A percentile compares a stretch with the other conserved stretches of the same genome.
phyloP scores from a whole-genome alignment of 2,888 invertebrate species.

The Chaetoderma sp. region DNA sequence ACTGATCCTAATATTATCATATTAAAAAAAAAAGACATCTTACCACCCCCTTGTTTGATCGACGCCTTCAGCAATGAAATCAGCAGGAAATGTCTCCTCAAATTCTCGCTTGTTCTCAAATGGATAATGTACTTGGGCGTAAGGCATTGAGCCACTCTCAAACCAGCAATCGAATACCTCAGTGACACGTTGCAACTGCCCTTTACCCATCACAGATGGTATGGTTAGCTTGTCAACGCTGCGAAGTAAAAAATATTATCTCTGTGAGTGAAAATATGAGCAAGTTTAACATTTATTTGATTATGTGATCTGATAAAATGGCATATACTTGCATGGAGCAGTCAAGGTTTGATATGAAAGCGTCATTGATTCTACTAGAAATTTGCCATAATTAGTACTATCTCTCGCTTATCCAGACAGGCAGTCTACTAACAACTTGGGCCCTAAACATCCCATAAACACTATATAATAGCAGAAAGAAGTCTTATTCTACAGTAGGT shows the following conservation, averaged over 20 bases:
- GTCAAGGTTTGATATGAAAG: no score
- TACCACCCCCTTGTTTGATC: conserved; percentile 97
- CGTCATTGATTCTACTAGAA: no score
- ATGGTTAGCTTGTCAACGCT: conserved; percentile 92
- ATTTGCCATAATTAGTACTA: no score
- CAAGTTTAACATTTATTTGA: conserved; percentile 1
- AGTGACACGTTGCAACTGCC: conserved; percentile 84
- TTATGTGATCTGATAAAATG: no score
- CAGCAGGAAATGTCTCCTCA: conserved; percentile 86
- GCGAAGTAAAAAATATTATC: conserved; percentile 29
- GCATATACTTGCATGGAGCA: no score
- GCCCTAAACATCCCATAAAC: no score
- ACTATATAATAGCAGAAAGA: no score
- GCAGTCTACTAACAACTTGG: no score
- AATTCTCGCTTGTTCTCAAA: conserved; percentile 85
- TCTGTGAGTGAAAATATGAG: neutral
- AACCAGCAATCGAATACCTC: conserved; percentile 99
- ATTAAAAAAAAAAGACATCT: no score
- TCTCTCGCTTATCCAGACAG: no score
- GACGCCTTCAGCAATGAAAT: conserved; percentile 99
- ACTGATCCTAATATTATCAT: no score
- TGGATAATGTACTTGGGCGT: conserved; percentile 82
- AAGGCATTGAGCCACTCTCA: conserved; percentile 99
- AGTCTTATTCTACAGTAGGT: no score
- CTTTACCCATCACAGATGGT: conserved; percentile 87